These are phyloP conservation scores for Leptodactylus fuscus DNA, from an alignment of 2,113 vertebrate genomes.

Conservation along the genomic window DNA sequence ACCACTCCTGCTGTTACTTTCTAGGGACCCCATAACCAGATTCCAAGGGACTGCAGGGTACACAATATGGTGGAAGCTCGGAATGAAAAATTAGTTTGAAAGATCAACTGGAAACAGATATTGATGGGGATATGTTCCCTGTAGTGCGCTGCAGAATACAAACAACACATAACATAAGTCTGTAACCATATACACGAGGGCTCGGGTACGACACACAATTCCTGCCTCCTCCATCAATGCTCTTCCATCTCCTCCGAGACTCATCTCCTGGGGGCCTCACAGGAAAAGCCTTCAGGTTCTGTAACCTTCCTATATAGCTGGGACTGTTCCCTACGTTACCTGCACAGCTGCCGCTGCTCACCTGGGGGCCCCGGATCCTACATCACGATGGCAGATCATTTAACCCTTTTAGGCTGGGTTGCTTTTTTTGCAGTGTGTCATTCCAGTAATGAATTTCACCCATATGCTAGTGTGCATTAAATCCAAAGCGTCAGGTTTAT, in stretches of 20 bases:
- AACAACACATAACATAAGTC: background rate
- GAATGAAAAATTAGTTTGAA: too few relatives aligned
- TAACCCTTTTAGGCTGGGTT: slow-evolving; percentile 13
- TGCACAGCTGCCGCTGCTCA: slow-evolving; percentile 17
- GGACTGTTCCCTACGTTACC: slow-evolving; percentile 47
- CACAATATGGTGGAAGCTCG: too few relatives aligned
- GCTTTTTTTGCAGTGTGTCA: too few relatives aligned
- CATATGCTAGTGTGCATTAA: too few relatives aligned
- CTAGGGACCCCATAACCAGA: too few relatives aligned
- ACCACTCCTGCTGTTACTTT: too few relatives aligned
- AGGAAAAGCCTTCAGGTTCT: slow-evolving; percentile 24
- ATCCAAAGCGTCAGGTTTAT: too few relatives aligned
- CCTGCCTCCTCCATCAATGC: background rate
- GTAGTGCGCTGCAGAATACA: background rate
- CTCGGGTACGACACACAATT: background rate
- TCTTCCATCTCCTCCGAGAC: background rate
- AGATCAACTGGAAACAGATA: too few relatives aligned
- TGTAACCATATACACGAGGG: too few relatives aligned
- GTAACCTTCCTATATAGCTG: slow-evolving; percentile 17
- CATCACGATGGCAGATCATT: background rate
- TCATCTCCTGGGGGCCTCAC: slow-evolving; percentile 1
- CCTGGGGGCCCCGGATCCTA: slow-evolving; percentile 4
- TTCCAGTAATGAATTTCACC: too few relatives aligned
- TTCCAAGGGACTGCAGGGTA: too few relatives aligned
- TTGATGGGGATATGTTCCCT: too few relatives aligned